These are phyloP conservation scores for Eumacrocentrus americanus DNA, from an alignment of 2,888 invertebrate genomes.

Conservation along the genomic window DNA sequence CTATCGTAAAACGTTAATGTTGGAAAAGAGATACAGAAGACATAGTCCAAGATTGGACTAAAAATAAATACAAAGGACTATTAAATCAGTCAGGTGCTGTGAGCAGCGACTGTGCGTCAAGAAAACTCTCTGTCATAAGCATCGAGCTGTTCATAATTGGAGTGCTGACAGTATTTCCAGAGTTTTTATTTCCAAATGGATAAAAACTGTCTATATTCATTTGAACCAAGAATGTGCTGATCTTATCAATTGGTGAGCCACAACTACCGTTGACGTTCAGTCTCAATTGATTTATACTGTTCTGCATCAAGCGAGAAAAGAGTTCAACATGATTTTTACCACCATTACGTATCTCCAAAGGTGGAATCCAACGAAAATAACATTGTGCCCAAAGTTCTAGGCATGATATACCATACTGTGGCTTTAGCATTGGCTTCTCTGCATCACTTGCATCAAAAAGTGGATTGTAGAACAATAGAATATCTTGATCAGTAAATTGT, in stretches of 20 bases:
- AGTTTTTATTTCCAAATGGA: slow-evolving; percentile 56
- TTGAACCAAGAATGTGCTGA: slow-evolving; percentile 50
- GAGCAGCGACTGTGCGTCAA: slow-evolving; percentile 74
- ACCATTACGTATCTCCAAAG: slow-evolving; percentile 77
- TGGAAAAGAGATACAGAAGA: too few relatives aligned
- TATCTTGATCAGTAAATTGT: slow-evolving; percentile 83
- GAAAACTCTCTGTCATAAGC: slow-evolving; percentile 68
- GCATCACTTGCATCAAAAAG: slow-evolving; percentile 65
- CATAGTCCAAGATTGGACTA: not conserved
- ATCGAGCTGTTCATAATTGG: slow-evolving; percentile 67
- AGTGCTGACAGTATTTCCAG: slow-evolving; percentile 51
- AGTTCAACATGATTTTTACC: slow-evolving; percentile 69
- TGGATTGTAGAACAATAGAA: slow-evolving; percentile 84
- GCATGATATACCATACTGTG: slow-evolving; percentile 65
- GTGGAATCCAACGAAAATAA: slow-evolving; percentile 87
- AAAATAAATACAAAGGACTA: too few relatives aligned
- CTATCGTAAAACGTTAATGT: too few relatives aligned
- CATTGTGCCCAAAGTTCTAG: slow-evolving; percentile 86
- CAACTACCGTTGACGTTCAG: slow-evolving; percentile 49
- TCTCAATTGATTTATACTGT: slow-evolving; percentile 63
- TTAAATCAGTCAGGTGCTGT: slow-evolving; percentile 72
- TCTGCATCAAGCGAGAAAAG: slow-evolving; percentile 62
- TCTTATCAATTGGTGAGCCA: slow-evolving; percentile 47
- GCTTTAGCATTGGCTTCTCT: slow-evolving; percentile 55
- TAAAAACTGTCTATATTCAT: slow-evolving; percentile 59